Base-by-base conservation (phyloP, 1,140 invertebrate species). In the Drosophila azteca region DNA sequence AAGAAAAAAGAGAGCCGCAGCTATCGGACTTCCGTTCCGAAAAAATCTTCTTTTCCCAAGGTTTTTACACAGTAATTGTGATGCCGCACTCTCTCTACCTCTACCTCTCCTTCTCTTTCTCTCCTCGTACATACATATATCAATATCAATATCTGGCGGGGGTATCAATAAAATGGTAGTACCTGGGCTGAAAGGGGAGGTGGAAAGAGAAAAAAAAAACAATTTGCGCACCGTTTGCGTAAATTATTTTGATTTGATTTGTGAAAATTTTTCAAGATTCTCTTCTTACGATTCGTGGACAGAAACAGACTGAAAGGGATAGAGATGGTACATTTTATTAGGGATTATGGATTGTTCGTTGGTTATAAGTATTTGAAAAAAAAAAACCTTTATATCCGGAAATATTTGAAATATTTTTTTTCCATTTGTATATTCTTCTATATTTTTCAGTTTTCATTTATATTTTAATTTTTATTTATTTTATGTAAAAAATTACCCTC, bases 161-260 rank as follows among this genome's bases (percentile, higher is more conserved):
- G 22, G 26, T 45, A 7, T 26, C 43, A 46, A 57, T 53, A 53
- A 41, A 53, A 53, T 53, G 29, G 17, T 26, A 17, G 26, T 29
- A 45, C 0, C 3, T 1, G 3, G 35, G 51, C 58, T 52, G 43
- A 44, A 11, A 57, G 46, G 51, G 67, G 57, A 26, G 53, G 44
- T 41, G 17, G 17, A 20, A 20, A 20, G 17, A 20, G 1, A 39
- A 49, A 46, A 13, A 44, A 61, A 60, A 77, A 71, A 65, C 78
- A 81, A 87, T 82, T 82, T 82, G 61, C 69, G 64, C 45, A 68
- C 61, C 59, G 61, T 64, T 64, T 70, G 73, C 57, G 57, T 75
- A 82, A 82, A 82, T 84, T 84, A 77, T 72, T 77, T 85, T 87
- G 77, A 87, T 87, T 85, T 68, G 82, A 87, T 82, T 87, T 87